Evolutionary conservation across 2,888 invertebrate genomes (phyloP).

Genomic region (Lasioglossum zephyrum): DNA sequence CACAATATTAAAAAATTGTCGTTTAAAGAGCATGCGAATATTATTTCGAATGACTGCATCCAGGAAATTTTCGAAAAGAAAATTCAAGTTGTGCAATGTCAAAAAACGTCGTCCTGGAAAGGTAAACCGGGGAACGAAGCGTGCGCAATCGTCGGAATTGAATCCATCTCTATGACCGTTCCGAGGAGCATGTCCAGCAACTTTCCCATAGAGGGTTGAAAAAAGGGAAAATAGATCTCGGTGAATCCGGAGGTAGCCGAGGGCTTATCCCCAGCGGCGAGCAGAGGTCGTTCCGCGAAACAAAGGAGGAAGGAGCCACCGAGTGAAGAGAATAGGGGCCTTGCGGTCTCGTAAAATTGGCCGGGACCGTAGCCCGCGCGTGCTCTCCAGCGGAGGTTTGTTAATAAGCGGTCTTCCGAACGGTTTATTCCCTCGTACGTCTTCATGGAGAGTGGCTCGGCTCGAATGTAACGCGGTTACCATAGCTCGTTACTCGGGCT

Average conservation of each 20-base stretch:
- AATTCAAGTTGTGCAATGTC: no score
- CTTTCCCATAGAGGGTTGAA: not conserved
- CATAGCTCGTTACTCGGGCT: constrained; percentile 61
- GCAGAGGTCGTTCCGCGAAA: constrained; percentile 14
- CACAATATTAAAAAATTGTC: no score
- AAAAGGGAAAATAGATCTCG: not conserved
- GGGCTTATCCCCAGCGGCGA: not conserved
- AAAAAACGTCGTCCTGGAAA: no score
- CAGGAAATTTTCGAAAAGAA: no score
- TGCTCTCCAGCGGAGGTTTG: constrained; percentile 64
- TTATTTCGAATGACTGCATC: no score
- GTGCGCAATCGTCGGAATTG: not conserved
- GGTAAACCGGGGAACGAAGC: not conserved
- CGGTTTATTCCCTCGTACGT: constrained; percentile 64
- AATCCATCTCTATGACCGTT: not conserved
- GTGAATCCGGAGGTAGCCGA: not conserved
- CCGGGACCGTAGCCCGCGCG: constrained; percentile 66
- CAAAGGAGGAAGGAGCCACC: constrained; percentile 27
- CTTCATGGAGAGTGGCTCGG: constrained; percentile 61
- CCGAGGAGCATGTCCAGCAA: not conserved
- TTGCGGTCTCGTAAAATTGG: constrained; percentile 79
- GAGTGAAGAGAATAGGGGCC: constrained; percentile 56
- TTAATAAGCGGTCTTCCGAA: constrained; percentile 67
- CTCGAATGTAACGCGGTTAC: constrained; percentile 63
- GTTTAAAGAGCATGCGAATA: no score